A percentile compares a stretch with the other conserved stretches of the same genome.
These are phyloP conservation scores for Astreopora myriophthalma DNA, from an alignment of 64 coral and sea anemone species.

Conservation along the genomic window DNA sequence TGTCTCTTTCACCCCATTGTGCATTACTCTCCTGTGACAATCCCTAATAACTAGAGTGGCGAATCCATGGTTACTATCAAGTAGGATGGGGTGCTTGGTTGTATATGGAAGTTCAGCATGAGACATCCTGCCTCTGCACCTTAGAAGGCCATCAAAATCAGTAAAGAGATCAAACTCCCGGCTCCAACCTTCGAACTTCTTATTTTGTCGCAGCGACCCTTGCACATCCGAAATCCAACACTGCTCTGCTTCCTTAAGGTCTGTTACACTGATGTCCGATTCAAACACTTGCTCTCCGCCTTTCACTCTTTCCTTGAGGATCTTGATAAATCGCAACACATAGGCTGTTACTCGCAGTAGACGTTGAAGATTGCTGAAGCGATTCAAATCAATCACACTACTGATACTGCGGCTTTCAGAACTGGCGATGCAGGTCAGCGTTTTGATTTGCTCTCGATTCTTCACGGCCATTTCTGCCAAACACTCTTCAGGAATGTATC, in stretches of 20 bases:
- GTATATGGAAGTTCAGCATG: not conserved
- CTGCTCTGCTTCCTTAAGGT: too few relatives aligned
- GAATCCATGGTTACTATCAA: not conserved
- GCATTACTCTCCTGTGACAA: not conserved
- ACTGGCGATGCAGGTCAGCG: not conserved
- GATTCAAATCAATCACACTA: not conserved
- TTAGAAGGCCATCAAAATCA: not conserved
- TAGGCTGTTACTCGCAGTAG: not conserved
- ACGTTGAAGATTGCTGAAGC: not conserved
- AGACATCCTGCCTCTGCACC: not conserved
- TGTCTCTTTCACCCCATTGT: too few relatives aligned
- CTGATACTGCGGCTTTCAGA: not conserved
- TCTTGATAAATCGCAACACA: too few relatives aligned
- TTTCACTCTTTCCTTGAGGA: too few relatives aligned
- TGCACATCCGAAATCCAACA: too few relatives aligned
- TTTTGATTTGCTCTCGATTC: slow-evolving; percentile 21
- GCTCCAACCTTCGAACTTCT: too few relatives aligned
- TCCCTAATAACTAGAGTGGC: not conserved
- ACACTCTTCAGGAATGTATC: not conserved
- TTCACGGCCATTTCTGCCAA: not conserved
- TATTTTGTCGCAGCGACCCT: too few relatives aligned
- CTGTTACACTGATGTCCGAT: too few relatives aligned
- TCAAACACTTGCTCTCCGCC: too few relatives aligned
- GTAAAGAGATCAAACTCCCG: too few relatives aligned
- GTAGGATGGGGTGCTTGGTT: not conserved